Conservation (phyloP, 2,113 vertebrate genomes). For the Cebidichthys violaceus region DNA sequence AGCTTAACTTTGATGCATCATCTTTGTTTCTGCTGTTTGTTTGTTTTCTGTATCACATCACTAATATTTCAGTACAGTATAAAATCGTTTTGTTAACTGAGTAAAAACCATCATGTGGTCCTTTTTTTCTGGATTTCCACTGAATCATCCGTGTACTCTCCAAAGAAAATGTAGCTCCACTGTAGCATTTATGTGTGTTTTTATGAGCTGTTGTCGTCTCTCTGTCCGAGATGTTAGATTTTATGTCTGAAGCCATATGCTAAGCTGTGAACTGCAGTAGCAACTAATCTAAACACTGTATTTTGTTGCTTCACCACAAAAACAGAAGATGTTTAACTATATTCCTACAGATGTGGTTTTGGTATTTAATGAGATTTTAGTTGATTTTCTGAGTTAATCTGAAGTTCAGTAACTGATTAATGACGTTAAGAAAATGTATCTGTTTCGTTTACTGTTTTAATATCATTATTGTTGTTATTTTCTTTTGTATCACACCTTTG, state of each 20-base stretch:
- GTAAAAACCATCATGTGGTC: constrained; percentile 1
- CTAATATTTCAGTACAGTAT: neutral
- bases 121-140: neutral
- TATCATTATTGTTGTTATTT: neutral
- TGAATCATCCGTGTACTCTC: constrained; percentile 10
- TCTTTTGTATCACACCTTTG: neutral
- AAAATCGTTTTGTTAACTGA: neutral
- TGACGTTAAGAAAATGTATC: neutral
- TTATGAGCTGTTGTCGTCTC: constrained; percentile 17
- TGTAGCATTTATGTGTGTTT: constrained; percentile 49
- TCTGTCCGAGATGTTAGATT: constrained; percentile 24
- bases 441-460: constrained; percentile 10
- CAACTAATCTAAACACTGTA: constrained; percentile 37
- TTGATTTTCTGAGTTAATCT: constrained; percentile 4
- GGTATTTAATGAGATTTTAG: neutral
- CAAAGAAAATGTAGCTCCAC: constrained; percentile 61
- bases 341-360: neutral
- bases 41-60: neutral
- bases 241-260: constrained; percentile 67
- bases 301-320: constrained; percentile 1
- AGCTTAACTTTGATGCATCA: neutral
- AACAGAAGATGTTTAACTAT: neutral
- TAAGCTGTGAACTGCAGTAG: constrained; percentile 56
- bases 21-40: neutral
- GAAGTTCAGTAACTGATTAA: neutral